Evolutionary conservation across 2,113 vertebrate genomes (phyloP).

Genomic region (Acanthochromis polyacanthus): DNA sequence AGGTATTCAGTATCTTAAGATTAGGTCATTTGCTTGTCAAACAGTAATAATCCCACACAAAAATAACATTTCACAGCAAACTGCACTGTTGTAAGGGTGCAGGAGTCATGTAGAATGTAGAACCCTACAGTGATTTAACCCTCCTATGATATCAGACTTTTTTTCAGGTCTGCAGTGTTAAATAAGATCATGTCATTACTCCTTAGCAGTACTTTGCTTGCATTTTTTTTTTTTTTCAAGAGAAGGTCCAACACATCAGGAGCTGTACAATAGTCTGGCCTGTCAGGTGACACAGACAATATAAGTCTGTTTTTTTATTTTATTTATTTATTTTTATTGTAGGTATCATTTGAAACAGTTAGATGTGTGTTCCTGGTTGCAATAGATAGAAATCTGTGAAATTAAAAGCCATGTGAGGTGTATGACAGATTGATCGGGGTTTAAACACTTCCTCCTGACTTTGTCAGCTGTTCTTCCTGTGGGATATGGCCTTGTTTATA

Average conservation of each 20-base stretch:
- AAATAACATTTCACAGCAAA: neutral
- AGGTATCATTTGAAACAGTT: neutral
- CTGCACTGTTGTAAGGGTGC: neutral
- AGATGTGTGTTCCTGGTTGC: constrained; percentile 20
- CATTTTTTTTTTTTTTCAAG: neutral
- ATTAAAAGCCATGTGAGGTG: constrained; percentile 58
- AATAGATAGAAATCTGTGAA: constrained; percentile 30
- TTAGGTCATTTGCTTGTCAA: neutral
- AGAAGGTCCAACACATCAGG: neutral
- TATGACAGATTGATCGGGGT: neutral
- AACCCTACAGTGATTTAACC: neutral
- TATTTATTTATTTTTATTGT: too few relatives aligned
- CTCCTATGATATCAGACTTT: neutral
- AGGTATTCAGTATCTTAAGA: neutral
- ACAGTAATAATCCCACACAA: neutral
- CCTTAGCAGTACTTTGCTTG: neutral
- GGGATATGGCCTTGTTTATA: constrained; percentile 7
- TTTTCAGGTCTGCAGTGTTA: too few relatives aligned
- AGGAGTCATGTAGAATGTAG: neutral
- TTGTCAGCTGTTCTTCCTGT: constrained; percentile 55
- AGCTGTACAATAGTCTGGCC: neutral
- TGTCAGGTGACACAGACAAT: neutral
- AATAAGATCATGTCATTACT: neutral
- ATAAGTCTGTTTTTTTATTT: neutral
- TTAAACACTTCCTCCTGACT: constrained; percentile 21